Percentiles rank a stretch among this genome's conserved stretches.
phyloP scores from a whole-genome alignment of 2,113 vertebrate genomes.

The Pampusana beccarii region DNA sequence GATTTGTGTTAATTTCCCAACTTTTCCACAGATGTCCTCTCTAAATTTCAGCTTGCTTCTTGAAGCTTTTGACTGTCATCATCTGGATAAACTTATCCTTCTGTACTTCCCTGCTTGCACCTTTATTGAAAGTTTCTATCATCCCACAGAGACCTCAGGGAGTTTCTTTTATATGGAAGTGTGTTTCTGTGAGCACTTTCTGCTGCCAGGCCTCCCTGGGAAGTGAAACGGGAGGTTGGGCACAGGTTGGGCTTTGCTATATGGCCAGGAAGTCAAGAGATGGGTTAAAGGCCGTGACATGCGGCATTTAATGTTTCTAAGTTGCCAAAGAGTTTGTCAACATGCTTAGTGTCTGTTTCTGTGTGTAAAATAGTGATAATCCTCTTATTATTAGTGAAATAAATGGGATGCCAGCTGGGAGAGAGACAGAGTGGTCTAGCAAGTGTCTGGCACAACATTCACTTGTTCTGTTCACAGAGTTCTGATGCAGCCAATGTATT shows the following conservation, averaged over 20 bases:
- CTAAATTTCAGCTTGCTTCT: neutral
- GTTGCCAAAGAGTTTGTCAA: neutral
- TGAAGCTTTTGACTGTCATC: neutral
- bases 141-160: neutral
- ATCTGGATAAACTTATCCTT: neutral
- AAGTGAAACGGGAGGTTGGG: neutral
- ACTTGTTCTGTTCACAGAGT: neutral
- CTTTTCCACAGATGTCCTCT: neutral
- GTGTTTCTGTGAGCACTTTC: neutral
- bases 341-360: neutral
- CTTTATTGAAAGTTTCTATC: neutral
- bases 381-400: neutral
- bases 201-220: neutral
- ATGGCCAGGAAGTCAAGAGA: neutral
- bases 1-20: neutral
- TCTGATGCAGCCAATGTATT: neutral
- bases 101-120: neutral
- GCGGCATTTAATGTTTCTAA: neutral
- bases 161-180: neutral
- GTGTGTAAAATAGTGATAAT: slow-evolving; percentile 1
- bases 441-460: neutral
- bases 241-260: neutral
- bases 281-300: neutral
- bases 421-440: neutral
- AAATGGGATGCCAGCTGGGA: neutral